These are phyloP conservation scores for Helleia helle DNA, from an alignment of 2,888 invertebrate species.

Conservation along the genomic window DNA sequence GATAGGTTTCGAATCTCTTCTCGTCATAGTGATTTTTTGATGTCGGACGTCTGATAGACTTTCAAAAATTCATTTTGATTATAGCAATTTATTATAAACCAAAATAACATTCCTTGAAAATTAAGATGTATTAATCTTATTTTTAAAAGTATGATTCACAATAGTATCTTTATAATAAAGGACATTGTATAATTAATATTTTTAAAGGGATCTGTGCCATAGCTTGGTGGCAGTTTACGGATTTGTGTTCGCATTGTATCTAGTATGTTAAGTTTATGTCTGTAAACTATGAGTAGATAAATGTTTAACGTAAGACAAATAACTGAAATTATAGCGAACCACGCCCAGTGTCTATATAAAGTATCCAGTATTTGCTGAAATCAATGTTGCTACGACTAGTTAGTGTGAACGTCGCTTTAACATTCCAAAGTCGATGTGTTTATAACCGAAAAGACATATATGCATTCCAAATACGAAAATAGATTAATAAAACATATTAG, in stretches of 20 bases:
- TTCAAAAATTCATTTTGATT: conserved; percentile 8
- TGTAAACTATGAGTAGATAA: conserved; percentile 58
- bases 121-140: conserved; percentile 9
- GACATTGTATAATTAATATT: conserved; percentile 43
- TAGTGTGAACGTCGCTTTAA: conserved; percentile 34
- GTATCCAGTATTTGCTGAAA: conserved; percentile 25
- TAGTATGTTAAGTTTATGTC: conserved; percentile 56
- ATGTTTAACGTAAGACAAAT: conserved; percentile 48
- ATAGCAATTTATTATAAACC: conserved; percentile 9
- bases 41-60: conserved; percentile 24
- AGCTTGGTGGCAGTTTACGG: conserved; percentile 59
- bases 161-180: conserved; percentile 26
- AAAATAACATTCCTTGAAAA: conserved; percentile 11
- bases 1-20: conserved; percentile 70
- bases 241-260: conserved; percentile 55
- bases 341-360: conserved; percentile 33
- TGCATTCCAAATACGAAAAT: conserved; percentile 56
- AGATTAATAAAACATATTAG: conserved; percentile 18
- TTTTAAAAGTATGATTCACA: conserved; percentile 9
- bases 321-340: conserved; percentile 33
- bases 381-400: conserved; percentile 29
- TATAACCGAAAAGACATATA: conserved; percentile 42
- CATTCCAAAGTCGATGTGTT: conserved; percentile 37
- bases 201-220: conserved; percentile 68
- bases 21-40: conserved; percentile 42